Evolutionary conservation across 2,888 invertebrate genomes (phyloP).

Genomic region (Athripsodes cinereus): DNA sequence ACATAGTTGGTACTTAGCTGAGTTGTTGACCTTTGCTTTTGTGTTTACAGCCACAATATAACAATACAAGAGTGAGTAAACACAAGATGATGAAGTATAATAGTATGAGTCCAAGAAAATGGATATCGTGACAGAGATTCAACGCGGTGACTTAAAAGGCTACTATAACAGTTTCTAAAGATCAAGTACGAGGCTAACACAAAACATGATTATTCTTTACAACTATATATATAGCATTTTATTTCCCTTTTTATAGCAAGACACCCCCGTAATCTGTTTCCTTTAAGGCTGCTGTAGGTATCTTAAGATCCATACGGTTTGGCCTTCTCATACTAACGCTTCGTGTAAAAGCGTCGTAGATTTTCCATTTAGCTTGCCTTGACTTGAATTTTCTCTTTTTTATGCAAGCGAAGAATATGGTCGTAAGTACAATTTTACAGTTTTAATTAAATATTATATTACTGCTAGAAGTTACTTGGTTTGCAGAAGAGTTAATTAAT

Average conservation of each 20-base stretch:
- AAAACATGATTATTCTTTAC: conserved; percentile 20
- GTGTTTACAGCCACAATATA: background rate
- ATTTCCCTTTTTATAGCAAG: conserved; percentile 7
- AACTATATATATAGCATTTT: background rate
- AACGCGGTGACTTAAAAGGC: background rate
- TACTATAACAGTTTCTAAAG: background rate
- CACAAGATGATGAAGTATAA: background rate
- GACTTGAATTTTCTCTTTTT: no score
- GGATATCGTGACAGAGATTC: background rate
- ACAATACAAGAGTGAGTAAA: background rate
- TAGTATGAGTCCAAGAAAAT: background rate
- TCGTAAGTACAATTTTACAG: no score
- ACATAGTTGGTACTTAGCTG: no score
- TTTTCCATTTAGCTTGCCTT: no score
- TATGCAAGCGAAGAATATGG: no score
- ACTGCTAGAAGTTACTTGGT: no score
- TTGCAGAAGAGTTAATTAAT: no score
- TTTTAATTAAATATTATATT: no score
- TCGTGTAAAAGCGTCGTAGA: no score
- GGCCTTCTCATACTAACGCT: no score
- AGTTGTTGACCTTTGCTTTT: background rate
- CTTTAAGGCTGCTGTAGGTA: background rate
- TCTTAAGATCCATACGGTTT: no score
- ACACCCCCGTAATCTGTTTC: background rate
- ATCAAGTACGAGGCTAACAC: conserved; percentile 15